Evolutionary conservation across 53 echinoderm and acorn worm species (phyloP), one percentile per base, ranked within the genome.

Genomic region (Temnopleurus reevesii): DNA sequence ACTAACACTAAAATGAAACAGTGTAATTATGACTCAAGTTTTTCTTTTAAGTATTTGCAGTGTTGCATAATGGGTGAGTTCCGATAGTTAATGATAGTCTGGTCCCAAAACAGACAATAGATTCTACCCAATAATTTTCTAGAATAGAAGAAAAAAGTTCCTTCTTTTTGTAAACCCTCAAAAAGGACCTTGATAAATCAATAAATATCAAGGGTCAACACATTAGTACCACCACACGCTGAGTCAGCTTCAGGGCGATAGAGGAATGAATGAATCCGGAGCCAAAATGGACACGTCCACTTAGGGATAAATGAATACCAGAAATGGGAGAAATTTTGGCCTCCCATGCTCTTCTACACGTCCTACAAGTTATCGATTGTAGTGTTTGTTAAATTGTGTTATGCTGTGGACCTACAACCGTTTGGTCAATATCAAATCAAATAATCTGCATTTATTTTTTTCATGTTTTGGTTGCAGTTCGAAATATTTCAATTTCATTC

Each of bases 291-390:
- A 41, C 71, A 41, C 13, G 71, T 71, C 41, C 35, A 41, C 5
- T 71, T 41, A 38, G n/a, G 71, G 38, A 71, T 41, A 71, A 71
- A 71, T 71, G 71, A 71, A 71, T 71, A 41, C 7, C 36, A 41
- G 43, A 43, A 41, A 71, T 41, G 71, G 38, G 41, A 23, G 41
- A 41, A 38, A 71, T 71, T 41, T 71, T 41, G 41, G 71, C 41
- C 17, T 41, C 41, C 23, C 38, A 2, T 8, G 36, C 41, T 43
- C 41, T 71, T 71, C 44, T 31, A 56, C n/a, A 65, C 8, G n/a
- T n/a, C n/a, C n/a, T n/a, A n/a, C 33, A 33, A 71, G 71, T n/a
- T 21, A 71, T 36, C 41, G 71, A 41, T 36, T n/a, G 0, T 38
- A 71, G 41, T 19, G 5, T 41, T 36, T 41, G n/a, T n/a, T n/a